These are phyloP conservation scores for Enoplosus armatus DNA, from an alignment of 2,797 vertebrate genomes.

Conservation along the genomic window DNA sequence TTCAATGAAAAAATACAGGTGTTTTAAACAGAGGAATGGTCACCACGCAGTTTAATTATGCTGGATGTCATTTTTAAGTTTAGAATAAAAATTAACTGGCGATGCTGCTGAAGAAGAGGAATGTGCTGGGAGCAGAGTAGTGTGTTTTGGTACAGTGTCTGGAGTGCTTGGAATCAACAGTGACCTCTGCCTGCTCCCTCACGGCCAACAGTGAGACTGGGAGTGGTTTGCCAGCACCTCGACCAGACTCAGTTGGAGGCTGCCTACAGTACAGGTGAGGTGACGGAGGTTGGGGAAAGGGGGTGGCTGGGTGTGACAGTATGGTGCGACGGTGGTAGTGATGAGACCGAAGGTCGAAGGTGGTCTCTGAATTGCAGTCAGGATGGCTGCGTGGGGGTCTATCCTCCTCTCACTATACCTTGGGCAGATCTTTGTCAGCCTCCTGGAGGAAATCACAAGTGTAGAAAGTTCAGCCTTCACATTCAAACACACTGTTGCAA, in stretches of 20 bases:
- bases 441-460: slow-evolving; percentile 69
- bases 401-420: slow-evolving; percentile 73
- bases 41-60: slow-evolving; percentile 73
- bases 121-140: slow-evolving; percentile 77
- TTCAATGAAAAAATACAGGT: slow-evolving; percentile 75
- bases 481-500: not conserved
- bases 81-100: slow-evolving; percentile 68
- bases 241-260: slow-evolving; percentile 49
- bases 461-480: slow-evolving; percentile 6
- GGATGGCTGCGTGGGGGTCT: slow-evolving; percentile 54
- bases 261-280: slow-evolving; percentile 62
- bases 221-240: slow-evolving; percentile 36
- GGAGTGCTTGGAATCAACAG: slow-evolving; percentile 71
- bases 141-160: slow-evolving; percentile 67
- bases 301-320: slow-evolving; percentile 60
- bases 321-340: slow-evolving; percentile 67
- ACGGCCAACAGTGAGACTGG: slow-evolving; percentile 44
- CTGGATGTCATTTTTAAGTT: slow-evolving; percentile 67
- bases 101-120: slow-evolving; percentile 77
- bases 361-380: slow-evolving; percentile 75
- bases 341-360: slow-evolving; percentile 63
- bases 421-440: slow-evolving; percentile 75
- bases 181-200: slow-evolving; percentile 58
- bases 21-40: slow-evolving; percentile 79
- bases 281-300: slow-evolving; percentile 35